Conservation (phyloP, 2,113 vertebrate species). For the Lophochroa leadbeateri region DNA sequence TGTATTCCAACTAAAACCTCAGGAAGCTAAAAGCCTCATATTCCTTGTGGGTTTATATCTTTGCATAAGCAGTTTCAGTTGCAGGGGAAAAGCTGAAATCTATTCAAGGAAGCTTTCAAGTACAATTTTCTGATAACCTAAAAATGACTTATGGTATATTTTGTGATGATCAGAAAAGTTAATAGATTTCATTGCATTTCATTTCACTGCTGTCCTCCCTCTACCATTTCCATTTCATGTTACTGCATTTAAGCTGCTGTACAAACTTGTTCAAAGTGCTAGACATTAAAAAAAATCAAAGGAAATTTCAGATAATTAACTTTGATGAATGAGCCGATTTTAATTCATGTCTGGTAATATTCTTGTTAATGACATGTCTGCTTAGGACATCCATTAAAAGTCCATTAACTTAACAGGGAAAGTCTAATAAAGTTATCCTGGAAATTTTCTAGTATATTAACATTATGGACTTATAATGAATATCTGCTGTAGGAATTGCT, state of each 20-base stretch:
- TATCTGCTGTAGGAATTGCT: slow-evolving; percentile 71
- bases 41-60: slow-evolving; percentile 50
- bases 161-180: slow-evolving; percentile 15
- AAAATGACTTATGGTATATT: slow-evolving; percentile 23
- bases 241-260: slow-evolving; percentile 50
- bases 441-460: slow-evolving; percentile 78
- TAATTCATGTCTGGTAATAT: slow-evolving; percentile 73
- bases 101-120: slow-evolving; percentile 49
- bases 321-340: slow-evolving; percentile 73
- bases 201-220: neutral
- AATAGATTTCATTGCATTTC: slow-evolving; percentile 33
- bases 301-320: slow-evolving; percentile 73
- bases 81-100: slow-evolving; percentile 44
- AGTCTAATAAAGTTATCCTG: slow-evolving; percentile 76
- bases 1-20: slow-evolving; percentile 55
- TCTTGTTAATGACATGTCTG: slow-evolving; percentile 75
- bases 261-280: slow-evolving; percentile 65
- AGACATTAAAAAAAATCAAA: slow-evolving; percentile 63
- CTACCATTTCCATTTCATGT: slow-evolving; percentile 34
- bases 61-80: slow-evolving; percentile 41
- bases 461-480: slow-evolving; percentile 75
- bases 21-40: slow-evolving; percentile 38
- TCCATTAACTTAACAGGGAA: slow-evolving; percentile 77
- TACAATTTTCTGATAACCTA: slow-evolving; percentile 33
- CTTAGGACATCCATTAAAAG: slow-evolving; percentile 79